Percentiles rank a stretch among this genome's conserved stretches.
These are phyloP conservation scores for Apostichopus parvimensis DNA, from an alignment of 35 echinoderm and acorn worm genomes.

Conservation along the genomic window DNA sequence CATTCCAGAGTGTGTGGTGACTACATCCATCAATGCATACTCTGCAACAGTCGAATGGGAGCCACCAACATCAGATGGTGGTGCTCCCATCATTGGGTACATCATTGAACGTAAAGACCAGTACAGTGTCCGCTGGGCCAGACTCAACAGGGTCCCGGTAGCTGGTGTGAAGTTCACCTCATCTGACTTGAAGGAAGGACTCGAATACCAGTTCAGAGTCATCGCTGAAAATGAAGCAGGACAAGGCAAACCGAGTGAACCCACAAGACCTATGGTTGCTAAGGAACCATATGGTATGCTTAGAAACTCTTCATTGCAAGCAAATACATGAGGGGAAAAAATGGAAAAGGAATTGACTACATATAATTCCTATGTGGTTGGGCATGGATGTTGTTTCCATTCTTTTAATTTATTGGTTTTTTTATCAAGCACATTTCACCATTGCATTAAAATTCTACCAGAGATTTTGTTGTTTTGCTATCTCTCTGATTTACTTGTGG, in stretches of 20 bases:
- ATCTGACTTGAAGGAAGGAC: conserved; percentile 72
- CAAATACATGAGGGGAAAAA: no score
- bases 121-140: conserved; percentile 74
- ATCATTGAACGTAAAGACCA: conserved; percentile 87
- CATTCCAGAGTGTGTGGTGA: conserved; percentile 64
- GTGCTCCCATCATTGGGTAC: conserved; percentile 73
- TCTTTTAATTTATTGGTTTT: no score
- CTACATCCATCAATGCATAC: conserved; percentile 64
- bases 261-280: conserved; percentile 60
- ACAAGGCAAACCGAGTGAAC: conserved; percentile 73
- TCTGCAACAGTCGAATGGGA: conserved; percentile 70
- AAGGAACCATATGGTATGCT: conserved; percentile 89
- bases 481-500: no score
- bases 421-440: background rate
- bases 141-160: conserved; percentile 67
- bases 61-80: conserved; percentile 75
- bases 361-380: background rate
- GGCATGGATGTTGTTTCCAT: background rate
- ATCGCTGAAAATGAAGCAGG: conserved; percentile 94
- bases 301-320: background rate
- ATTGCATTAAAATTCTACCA: no score
- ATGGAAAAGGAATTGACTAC: no score
- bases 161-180: conserved; percentile 68
- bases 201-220: conserved; percentile 92
- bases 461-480: no score